These are phyloP conservation scores for Cinclus mexicanus DNA, from an alignment of 2,113 vertebrate genomes.

Conservation along the genomic window DNA sequence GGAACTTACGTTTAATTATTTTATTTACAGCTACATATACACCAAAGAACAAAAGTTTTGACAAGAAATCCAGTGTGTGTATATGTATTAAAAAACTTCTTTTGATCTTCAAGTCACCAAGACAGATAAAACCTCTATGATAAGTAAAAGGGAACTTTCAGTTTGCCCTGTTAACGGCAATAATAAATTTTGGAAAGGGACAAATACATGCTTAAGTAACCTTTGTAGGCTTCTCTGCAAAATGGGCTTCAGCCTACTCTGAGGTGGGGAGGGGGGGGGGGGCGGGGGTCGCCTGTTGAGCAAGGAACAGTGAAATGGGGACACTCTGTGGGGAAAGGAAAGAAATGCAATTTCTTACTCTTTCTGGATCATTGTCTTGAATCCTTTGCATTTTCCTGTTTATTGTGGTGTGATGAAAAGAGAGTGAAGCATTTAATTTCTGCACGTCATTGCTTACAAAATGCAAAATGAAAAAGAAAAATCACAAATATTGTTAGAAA, in stretches of 20 bases:
- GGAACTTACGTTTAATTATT: not conserved
- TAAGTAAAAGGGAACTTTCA: not conserved
- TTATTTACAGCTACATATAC: not conserved
- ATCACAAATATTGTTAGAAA: not conserved
- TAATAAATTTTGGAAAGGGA: not conserved
- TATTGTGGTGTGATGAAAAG: not conserved
- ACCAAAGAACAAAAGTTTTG: not conserved
- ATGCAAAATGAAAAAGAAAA: not conserved
- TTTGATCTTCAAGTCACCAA: not conserved
- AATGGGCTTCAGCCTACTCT: not conserved
- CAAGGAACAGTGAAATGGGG: not conserved
- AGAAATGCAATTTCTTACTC: slow-evolving; percentile 13
- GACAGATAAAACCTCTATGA: not conserved
- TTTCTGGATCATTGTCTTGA: not conserved
- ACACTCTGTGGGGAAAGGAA: slow-evolving; percentile 48
- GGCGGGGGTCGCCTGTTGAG: not conserved
- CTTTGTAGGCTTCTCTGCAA: not conserved
- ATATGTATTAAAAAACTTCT: not conserved
- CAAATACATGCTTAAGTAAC: not conserved
- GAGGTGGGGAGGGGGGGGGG: not conserved
- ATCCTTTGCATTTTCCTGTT: not conserved
- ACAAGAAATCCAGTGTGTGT: not conserved
- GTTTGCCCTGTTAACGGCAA: not conserved
- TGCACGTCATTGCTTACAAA: not conserved
- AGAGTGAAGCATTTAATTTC: not conserved